Percentiles rank a stretch among this genome's conserved stretches.
Evolutionary conservation across 1,140 invertebrate species (phyloP).

Genomic region (Apis laboriosa): DNA sequence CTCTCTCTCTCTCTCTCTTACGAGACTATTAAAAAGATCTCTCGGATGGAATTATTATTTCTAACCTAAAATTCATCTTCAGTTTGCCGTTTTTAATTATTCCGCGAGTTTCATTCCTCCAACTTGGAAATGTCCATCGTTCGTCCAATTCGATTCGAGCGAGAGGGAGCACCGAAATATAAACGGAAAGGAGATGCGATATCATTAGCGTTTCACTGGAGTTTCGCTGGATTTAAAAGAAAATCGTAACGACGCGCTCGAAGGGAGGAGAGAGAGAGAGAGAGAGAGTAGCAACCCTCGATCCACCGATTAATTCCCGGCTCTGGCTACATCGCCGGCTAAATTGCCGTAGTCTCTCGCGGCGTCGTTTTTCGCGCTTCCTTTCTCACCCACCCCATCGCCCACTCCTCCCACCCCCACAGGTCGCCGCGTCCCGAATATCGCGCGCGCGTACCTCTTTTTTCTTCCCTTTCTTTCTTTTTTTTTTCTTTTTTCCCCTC

Average conservation of each 20-base stretch:
- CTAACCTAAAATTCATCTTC: neutral
- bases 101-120: neutral
- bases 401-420: neutral
- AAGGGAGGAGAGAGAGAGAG: neutral
- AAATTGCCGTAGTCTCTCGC: slow-evolving; percentile 48
- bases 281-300: neutral
- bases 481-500: neutral
- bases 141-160: too few species aligned
- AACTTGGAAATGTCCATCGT: neutral
- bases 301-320: slow-evolving; percentile 36
- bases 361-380: slow-evolving; percentile 37
- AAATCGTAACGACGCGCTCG: slow-evolving; percentile 27
- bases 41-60: too few species aligned
- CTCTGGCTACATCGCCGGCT: slow-evolving; percentile 5
- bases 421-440: slow-evolving; percentile 22
- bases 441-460: slow-evolving; percentile 8
- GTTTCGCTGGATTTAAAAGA: slow-evolving; percentile 15
- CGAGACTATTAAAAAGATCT: neutral
- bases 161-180: neutral
- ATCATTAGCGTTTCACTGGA: slow-evolving; percentile 30
- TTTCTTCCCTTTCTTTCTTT: neutral
- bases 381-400: neutral
- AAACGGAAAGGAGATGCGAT: neutral
- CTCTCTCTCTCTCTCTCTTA: neutral
- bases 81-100: neutral